Conservation (phyloP, 2,797 vertebrate genomes). For the Mycteria americana region DNA sequence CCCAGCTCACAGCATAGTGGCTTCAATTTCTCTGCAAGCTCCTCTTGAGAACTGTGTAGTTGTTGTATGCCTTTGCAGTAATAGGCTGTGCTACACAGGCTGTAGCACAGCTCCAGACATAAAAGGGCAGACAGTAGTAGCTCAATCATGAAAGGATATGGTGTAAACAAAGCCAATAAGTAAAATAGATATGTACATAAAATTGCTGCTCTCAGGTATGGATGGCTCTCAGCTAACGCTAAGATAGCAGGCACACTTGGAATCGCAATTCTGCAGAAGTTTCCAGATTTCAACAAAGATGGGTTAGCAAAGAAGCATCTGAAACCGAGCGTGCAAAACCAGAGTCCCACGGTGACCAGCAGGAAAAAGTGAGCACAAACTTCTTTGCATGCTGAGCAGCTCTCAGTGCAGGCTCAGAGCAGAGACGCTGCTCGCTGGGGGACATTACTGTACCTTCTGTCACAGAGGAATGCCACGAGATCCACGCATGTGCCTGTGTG, state of each 20-base stretch:
- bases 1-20: background rate
- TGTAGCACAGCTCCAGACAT: background rate
- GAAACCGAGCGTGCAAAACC: background rate
- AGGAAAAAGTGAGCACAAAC: background rate
- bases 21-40: background rate
- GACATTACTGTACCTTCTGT: background rate
- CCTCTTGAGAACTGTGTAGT: background rate
- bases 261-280: background rate
- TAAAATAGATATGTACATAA: background rate
- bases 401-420: background rate
- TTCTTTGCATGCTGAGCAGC: background rate
- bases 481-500: background rate
- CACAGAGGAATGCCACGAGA: background rate
- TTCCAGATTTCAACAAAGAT: background rate
- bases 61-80: background rate
- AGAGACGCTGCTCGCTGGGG: background rate
- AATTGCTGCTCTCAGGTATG: accelerated
- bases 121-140: background rate
- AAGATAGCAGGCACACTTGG: background rate
- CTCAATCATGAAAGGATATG: background rate
- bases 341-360: background rate
- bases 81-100: background rate
- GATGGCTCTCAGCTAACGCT: background rate
- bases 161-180: background rate
- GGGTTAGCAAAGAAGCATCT: background rate